phyloP scores from a whole-genome alignment of 1,140 invertebrate species.

The Agrilus planipennis region DNA sequence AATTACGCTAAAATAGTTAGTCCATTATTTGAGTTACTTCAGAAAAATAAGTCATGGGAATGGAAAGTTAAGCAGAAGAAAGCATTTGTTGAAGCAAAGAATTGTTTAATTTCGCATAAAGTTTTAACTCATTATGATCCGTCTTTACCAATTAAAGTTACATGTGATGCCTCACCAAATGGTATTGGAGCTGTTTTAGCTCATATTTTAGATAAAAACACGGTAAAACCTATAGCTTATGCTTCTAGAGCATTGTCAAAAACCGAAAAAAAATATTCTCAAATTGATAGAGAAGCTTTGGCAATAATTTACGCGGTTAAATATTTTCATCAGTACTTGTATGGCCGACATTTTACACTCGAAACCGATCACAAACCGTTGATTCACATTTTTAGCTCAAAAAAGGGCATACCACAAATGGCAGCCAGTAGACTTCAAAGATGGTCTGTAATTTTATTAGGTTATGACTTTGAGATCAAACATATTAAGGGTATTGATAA shows the following conservation, averaged over 20 bases:
- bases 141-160: conserved; percentile 6
- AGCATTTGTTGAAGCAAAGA: conserved; percentile 19
- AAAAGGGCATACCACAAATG: conserved; percentile 24
- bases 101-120: conserved; percentile 16
- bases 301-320: conserved; percentile 37
- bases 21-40: conserved; percentile 2
- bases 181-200: conserved; percentile 6
- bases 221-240: conserved; percentile 15
- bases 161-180: conserved; percentile 5
- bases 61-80: conserved; percentile 10
- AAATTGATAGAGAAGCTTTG: conserved; percentile 41
- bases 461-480: conserved; percentile 25
- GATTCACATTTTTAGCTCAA: conserved; percentile 30
- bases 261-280: conserved; percentile 37
- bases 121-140: conserved; percentile 17
- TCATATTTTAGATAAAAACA: not conserved
- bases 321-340: conserved; percentile 40
- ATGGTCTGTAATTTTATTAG: conserved; percentile 26
- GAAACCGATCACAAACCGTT: conserved; percentile 39
- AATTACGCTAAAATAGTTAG: conserved; percentile 2
- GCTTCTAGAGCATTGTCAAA: conserved; percentile 31
- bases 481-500: conserved; percentile 15
- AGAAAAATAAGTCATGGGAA: conserved; percentile 13
- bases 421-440: conserved; percentile 23
- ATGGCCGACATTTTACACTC: conserved; percentile 30